Conservation (phyloP, 1,140 invertebrate species). For the Pogonomyrmex californicus region DNA sequence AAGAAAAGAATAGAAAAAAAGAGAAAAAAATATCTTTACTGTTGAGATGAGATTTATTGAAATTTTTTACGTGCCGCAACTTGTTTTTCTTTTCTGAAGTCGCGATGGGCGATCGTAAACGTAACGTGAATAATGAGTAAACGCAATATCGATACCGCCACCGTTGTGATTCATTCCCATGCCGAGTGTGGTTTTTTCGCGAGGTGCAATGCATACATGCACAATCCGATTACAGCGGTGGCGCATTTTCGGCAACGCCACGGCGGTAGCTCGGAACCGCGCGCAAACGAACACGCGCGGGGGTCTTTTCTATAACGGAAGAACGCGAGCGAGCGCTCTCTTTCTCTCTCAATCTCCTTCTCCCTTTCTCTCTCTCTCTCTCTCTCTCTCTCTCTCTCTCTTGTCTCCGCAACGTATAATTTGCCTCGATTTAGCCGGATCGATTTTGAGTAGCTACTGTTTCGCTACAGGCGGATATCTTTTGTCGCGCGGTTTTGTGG, state of each 20-base stretch:
- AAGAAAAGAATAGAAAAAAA: not conserved
- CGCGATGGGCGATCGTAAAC: not conserved
- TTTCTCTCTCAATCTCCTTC: not conserved
- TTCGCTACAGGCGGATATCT: conserved; percentile 86
- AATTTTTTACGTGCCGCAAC: not conserved
- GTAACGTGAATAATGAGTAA: conserved; percentile 3
- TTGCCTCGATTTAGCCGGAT: conserved; percentile 83
- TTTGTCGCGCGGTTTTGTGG: conserved; percentile 85
- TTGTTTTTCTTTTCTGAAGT: not conserved
- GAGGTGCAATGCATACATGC: conserved; percentile 29
- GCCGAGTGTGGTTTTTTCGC: conserved; percentile 18
- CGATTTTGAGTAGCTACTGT: conserved; percentile 86
- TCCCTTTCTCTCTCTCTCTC: too few species aligned
- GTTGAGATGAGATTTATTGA: not conserved
- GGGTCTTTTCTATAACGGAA: conserved; percentile 59
- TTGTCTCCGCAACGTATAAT: conserved; percentile 84
- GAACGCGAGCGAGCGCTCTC: conserved; percentile 63
- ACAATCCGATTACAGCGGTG: conserved; percentile 60
- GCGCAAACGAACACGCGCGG: conserved; percentile 12
- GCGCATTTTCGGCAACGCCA: conserved; percentile 28
- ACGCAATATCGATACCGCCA: conserved; percentile 15
- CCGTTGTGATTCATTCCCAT: conserved; percentile 23
- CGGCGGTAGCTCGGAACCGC: not conserved
- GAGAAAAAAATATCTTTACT: not conserved
- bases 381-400: conserved; percentile 37